Conservation (phyloP, 2,113 vertebrate genomes). For the Phyllostomus hastatus region DNA sequence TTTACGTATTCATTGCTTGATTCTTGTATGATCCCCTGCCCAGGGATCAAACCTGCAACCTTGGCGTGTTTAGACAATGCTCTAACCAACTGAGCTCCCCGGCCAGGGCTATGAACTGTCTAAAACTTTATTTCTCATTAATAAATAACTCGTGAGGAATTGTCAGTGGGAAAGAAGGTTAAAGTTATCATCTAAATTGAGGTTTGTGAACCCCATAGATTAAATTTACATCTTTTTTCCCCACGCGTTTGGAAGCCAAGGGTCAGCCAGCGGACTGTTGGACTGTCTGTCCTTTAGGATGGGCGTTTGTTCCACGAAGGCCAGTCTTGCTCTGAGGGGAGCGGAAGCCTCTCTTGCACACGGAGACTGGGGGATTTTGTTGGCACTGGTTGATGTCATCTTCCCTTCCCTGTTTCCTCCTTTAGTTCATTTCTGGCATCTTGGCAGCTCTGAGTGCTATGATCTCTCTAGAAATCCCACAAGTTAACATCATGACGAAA, state of each 20-base stretch:
- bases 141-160: not conserved
- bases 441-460: slow-evolving; percentile 97
- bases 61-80: no score
- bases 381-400: not conserved
- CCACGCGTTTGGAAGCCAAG: not conserved
- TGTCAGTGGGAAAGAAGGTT: not conserved
- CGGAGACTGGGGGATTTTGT: not conserved
- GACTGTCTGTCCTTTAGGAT: not conserved
- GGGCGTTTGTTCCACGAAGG: not conserved
- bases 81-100: no score
- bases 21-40: no score
- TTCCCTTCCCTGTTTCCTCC: slow-evolving; percentile 43
- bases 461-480: slow-evolving; percentile 95
- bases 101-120: not conserved
- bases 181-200: not conserved
- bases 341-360: not conserved
- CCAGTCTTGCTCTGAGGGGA: not conserved
- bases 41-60: no score
- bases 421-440: slow-evolving; percentile 96
- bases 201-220: not conserved
- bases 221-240: not conserved
- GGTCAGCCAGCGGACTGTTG: not conserved
- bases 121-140: not conserved
- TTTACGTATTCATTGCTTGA: no score
- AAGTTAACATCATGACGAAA: slow-evolving; percentile 98